Conservation (phyloP, 2,797 vertebrate genomes). For the Tragelaphus oryx region DNA sequence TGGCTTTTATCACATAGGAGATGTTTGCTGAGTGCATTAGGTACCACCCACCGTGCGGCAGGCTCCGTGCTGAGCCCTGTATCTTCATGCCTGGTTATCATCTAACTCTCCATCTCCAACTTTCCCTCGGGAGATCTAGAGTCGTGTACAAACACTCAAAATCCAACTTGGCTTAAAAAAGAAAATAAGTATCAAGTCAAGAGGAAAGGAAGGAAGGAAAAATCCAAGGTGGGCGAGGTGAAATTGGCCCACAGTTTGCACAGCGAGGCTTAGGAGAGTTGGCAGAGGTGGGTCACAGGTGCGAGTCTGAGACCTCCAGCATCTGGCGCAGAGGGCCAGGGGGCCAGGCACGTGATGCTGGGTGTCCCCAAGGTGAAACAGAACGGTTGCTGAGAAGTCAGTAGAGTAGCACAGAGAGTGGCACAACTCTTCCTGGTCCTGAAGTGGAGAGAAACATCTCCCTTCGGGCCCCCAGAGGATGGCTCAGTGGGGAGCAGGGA, state of each 20-base stretch:
- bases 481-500: background rate
- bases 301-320: background rate
- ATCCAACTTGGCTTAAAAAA: background rate
- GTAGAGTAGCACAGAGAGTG: accelerated
- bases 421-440: background rate
- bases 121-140: background rate
- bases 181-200: background rate
- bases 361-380: background rate
- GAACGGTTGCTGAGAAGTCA: accelerated
- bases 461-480: background rate
- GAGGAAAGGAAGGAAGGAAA: background rate
- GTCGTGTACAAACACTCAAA: background rate
- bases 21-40: accelerated
- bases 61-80: accelerated
- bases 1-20: accelerated
- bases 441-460: background rate
- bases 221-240: background rate
- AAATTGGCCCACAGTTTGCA: accelerated
- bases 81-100: accelerated
- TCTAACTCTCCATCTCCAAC: accelerated
- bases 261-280: background rate
- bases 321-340: accelerated
- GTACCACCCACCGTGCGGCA: accelerated
- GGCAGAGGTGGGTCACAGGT: background rate
- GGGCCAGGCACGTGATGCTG: accelerated